phyloP scores from a whole-genome alignment of 2,888 invertebrate genomes.

The Polydrusus pterygomalis region DNA sequence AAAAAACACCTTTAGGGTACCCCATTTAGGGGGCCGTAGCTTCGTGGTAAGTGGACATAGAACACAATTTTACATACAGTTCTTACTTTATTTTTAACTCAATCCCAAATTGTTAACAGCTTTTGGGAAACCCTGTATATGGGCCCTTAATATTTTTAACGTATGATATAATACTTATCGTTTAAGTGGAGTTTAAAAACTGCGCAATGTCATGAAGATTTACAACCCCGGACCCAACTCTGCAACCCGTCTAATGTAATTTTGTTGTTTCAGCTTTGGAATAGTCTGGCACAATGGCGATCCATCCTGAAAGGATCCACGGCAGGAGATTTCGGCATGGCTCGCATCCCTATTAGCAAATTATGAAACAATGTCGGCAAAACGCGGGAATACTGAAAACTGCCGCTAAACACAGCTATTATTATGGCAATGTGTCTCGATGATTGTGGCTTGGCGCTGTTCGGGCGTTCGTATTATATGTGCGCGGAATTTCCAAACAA shows the following conservation, averaged over 20 bases:
- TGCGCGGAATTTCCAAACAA: conserved; percentile 12
- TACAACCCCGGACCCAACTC: conserved; percentile 18
- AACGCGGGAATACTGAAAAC: conserved; percentile 32
- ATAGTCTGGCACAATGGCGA: conserved; percentile 19
- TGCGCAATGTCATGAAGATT: conserved; percentile 12
- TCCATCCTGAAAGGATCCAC: conserved; percentile 18
- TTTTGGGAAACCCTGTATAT: too few species aligned
- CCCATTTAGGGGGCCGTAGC: too few species aligned
- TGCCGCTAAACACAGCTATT: conserved; percentile 24
- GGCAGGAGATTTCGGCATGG: conserved; percentile 26
- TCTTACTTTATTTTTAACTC: too few species aligned
- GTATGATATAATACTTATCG: background rate
- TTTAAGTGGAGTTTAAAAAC: conserved; percentile 15
- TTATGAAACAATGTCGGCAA: conserved; percentile 31
- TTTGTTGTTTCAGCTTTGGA: conserved; percentile 32
- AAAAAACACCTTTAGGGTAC: too few species aligned
- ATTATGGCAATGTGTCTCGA: conserved; percentile 21
- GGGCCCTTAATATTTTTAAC: background rate
- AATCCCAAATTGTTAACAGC: too few species aligned
- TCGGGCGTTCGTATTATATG: conserved; percentile 11
- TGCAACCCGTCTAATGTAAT: conserved; percentile 29
- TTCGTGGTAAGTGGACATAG: too few species aligned
- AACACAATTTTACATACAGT: too few species aligned
- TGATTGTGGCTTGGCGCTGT: conserved; percentile 11
- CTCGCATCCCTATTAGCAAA: conserved; percentile 29